Conservation (phyloP, 2,113 vertebrate genomes). For the zebrafish (Danio rerio) region DNA sequence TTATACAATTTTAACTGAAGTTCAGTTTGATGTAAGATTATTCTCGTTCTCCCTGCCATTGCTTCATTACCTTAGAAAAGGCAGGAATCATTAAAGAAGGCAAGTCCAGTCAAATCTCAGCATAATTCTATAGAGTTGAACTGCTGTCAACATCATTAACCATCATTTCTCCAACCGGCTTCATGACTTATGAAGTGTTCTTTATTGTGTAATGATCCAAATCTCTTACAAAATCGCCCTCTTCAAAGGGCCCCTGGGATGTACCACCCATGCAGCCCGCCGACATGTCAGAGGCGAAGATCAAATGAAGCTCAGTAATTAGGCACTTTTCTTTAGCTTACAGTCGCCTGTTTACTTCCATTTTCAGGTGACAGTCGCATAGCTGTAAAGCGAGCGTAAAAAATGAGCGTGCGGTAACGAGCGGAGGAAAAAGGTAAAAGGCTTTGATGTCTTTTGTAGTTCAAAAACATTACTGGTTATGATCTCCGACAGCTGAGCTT, state of each 20-base stretch:
- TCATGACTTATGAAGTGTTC: constrained; percentile 82
- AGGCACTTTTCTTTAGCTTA: constrained; percentile 68
- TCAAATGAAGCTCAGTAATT: constrained; percentile 76
- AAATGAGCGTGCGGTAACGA: constrained; percentile 3
- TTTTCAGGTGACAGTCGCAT: constrained; percentile 26
- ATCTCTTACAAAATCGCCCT: constrained; percentile 79
- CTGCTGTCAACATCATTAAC: constrained; percentile 87
- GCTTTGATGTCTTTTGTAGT: constrained; percentile 36
- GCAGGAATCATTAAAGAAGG: constrained; percentile 81
- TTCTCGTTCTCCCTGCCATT: constrained; percentile 63
- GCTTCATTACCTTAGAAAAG: constrained; percentile 84
- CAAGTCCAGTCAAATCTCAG: constrained; percentile 83
- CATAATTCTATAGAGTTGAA: constrained; percentile 83
- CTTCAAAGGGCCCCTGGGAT: constrained; percentile 80
- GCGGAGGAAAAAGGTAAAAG: constrained; percentile 14
- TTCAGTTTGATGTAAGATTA: constrained; percentile 48
- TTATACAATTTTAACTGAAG: constrained; percentile 59
- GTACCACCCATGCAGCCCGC: constrained; percentile 77
- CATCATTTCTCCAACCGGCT: constrained; percentile 80
- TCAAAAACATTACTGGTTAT: constrained; percentile 23
- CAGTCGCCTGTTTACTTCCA: constrained; percentile 64
- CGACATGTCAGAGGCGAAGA: constrained; percentile 73
- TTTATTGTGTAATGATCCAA: constrained; percentile 86
- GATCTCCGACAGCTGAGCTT: constrained; percentile 38
- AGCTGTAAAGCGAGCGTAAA: neutral